phyloP scores from a whole-genome alignment of 2,888 invertebrate species.

The Eulithis prunata region DNA sequence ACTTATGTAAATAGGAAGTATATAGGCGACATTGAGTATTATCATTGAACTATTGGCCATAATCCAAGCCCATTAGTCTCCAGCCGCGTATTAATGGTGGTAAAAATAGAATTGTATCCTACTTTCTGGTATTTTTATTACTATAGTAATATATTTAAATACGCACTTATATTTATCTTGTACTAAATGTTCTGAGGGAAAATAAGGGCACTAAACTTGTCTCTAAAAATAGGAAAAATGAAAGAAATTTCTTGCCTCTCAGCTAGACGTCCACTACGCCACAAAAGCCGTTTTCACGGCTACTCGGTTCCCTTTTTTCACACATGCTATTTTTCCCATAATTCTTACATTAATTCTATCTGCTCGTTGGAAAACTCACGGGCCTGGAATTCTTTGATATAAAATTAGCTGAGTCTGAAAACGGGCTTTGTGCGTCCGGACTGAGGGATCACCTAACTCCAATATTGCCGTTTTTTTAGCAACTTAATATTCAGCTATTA shows the following conservation, averaged over 20 bases:
- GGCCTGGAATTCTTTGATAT: conserved; percentile 11
- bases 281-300: neutral
- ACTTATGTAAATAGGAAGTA: neutral
- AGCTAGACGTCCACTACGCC: no score
- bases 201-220: no score
- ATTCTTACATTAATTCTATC: conserved; percentile 6
- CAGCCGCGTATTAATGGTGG: neutral
- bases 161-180: no score
- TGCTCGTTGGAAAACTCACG: conserved; percentile 4
- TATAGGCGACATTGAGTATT: neutral
- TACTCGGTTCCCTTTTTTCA: neutral
- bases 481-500: no score
- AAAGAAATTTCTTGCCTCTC: no score
- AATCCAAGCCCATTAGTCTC: conserved; percentile 12
- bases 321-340: neutral
- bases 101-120: conserved; percentile 5
- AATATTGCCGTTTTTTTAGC: no score
- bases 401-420: conserved; percentile 16
- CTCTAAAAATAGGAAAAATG: no score
- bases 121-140: conserved; percentile 8
- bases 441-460: neutral
- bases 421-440: conserved; percentile 8
- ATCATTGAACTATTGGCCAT: conserved; percentile 9
- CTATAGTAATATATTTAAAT: neutral
- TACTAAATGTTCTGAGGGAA: no score